Conservation (phyloP, 2,113 vertebrate genomes). For the Delphinus delphis region DNA sequence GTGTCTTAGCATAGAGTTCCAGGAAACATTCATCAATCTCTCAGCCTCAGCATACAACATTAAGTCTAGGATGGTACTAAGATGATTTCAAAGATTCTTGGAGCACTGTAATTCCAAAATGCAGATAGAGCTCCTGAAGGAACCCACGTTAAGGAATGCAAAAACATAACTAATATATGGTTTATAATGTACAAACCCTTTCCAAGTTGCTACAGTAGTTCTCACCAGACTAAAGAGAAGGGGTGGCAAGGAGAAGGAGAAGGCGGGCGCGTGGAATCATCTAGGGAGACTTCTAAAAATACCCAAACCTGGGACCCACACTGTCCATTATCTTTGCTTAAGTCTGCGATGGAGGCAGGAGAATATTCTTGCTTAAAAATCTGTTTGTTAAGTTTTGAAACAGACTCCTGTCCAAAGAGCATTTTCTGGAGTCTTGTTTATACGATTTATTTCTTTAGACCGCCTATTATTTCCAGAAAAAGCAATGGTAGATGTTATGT, state of each 20-base stretch:
- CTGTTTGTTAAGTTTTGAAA: background rate
- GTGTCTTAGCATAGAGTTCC: background rate
- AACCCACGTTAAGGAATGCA: background rate
- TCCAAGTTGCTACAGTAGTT: background rate
- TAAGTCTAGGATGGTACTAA: background rate
- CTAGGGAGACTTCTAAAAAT: background rate
- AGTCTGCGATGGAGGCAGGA: background rate
- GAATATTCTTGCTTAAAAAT: background rate
- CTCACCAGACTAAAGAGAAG: background rate
- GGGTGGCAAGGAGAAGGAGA: no score
- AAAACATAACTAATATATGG: background rate
- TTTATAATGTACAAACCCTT: background rate
- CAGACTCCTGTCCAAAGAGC: background rate
- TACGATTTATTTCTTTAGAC: background rate
- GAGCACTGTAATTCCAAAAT: background rate
- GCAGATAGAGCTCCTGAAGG: background rate
- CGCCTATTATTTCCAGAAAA: slow-evolving; percentile 15
- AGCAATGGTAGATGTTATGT: background rate
- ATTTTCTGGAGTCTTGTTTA: background rate
- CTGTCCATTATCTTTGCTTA: background rate
- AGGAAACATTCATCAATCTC: background rate
- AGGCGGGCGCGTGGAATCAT: background rate
- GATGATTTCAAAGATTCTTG: slow-evolving; percentile 18
- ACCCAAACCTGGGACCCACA: background rate
- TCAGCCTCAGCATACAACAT: background rate